These are phyloP conservation scores for Halictus rubicundus DNA, from an alignment of 1,140 invertebrate genomes.

Conservation along the genomic window DNA sequence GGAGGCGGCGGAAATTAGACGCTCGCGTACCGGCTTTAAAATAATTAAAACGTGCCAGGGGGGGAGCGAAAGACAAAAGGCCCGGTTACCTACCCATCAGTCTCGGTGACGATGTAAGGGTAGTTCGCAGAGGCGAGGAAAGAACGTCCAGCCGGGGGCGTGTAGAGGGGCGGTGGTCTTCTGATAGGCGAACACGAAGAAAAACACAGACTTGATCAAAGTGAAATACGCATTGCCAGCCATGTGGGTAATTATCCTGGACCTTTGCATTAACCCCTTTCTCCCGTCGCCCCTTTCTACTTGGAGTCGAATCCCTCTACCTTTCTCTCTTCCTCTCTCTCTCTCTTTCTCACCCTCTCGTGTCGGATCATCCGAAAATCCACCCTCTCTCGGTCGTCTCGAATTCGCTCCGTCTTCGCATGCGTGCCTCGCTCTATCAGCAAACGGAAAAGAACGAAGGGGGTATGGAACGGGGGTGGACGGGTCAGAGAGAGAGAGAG, in stretches of 20 bases:
- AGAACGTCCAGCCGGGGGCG: slow-evolving; percentile 39
- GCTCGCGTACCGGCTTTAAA: slow-evolving; percentile 76
- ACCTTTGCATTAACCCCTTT: slow-evolving; percentile 78
- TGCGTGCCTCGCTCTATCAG: slow-evolving; percentile 41
- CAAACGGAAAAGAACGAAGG: slow-evolving; percentile 24
- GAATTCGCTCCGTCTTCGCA: slow-evolving; percentile 31
- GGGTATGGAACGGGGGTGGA: neutral
- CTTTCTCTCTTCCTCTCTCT: too few relatives aligned
- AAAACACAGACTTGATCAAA: slow-evolving; percentile 80
- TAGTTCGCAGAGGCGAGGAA: slow-evolving; percentile 25
- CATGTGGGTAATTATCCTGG: slow-evolving; percentile 80
- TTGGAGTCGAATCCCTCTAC: slow-evolving; percentile 1
- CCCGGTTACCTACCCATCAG: slow-evolving; percentile 70
- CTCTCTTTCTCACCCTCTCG: slow-evolving; percentile 41
- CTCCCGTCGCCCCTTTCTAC: slow-evolving; percentile 33
- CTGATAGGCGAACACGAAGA: slow-evolving; percentile 79
- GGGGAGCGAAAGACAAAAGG: slow-evolving; percentile 73
- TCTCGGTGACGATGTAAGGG: slow-evolving; percentile 64
- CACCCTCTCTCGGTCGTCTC: slow-evolving; percentile 42
- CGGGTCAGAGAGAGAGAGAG: slow-evolving; percentile 42
- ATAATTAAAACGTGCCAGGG: slow-evolving; percentile 79
- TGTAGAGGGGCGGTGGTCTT: slow-evolving; percentile 42
- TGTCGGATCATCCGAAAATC: slow-evolving; percentile 51
- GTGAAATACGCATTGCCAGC: slow-evolving; percentile 77
- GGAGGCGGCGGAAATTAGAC: slow-evolving; percentile 73